Conservation (phyloP, 2,797 vertebrate genomes). For the Lindbergichthys nudifrons region DNA sequence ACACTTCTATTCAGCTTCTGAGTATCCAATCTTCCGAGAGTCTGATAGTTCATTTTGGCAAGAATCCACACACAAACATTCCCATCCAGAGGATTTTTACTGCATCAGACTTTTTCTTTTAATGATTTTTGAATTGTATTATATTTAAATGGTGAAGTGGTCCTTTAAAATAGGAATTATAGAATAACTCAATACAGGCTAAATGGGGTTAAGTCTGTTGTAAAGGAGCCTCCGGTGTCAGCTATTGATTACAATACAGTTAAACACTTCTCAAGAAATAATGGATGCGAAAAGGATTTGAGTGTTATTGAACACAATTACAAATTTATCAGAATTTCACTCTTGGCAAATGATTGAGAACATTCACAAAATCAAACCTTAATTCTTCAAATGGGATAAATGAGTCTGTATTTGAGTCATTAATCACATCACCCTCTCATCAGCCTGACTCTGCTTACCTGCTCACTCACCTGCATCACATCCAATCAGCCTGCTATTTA, state of each 20-base stretch:
- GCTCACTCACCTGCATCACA: no score
- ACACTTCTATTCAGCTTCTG: slow-evolving; percentile 18
- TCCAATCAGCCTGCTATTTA: no score
- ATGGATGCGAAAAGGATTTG: slow-evolving; percentile 3
- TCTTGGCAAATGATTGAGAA: neutral
- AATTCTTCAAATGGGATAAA: neutral
- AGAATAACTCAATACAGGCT: neutral
- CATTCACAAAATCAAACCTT: neutral
- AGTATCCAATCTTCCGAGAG: slow-evolving; percentile 27
- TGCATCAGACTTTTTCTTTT: slow-evolving; percentile 9
- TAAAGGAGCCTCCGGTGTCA: slow-evolving; percentile 31
- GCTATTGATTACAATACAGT: slow-evolving; percentile 42
- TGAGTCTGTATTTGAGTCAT: neutral
- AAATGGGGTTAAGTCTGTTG: slow-evolving; percentile 34
- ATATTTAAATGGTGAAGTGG: slow-evolving; percentile 8
- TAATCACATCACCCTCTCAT: neutral
- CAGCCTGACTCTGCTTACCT: no score
- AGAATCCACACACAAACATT: neutral
- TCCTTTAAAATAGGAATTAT: neutral
- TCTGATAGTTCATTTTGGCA: slow-evolving; percentile 25
- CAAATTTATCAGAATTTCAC: neutral
- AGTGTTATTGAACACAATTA: slow-evolving; percentile 17
- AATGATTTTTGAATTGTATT: slow-evolving; percentile 8
- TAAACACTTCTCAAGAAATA: slow-evolving; percentile 11
- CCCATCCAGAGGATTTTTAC: slow-evolving; percentile 9